Conservation (phyloP, 1,140 invertebrate species). For the Pseudachorutes palmiensis region DNA sequence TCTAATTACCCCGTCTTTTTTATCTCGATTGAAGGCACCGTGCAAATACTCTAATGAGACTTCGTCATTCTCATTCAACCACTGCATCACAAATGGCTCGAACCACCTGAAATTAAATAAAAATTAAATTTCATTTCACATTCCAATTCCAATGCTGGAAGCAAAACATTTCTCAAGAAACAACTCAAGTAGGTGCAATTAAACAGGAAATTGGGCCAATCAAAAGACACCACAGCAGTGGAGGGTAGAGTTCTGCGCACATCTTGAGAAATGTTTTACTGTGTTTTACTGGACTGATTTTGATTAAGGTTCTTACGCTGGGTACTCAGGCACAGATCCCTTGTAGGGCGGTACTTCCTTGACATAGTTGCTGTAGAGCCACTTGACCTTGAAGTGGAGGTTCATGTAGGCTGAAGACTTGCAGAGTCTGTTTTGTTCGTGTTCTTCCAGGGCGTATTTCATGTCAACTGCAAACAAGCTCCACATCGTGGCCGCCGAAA, state of each 20-base stretch:
- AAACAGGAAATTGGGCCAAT: no score
- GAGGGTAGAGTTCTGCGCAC: no score
- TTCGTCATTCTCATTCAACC: slow-evolving; percentile 99
- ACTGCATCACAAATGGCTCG: slow-evolving; percentile 99
- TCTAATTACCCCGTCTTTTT: slow-evolving; percentile 85
- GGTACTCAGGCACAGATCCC: slow-evolving; percentile 86
- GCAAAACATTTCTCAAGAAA: neutral
- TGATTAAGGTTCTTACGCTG: slow-evolving; percentile 54
- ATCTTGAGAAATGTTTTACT: no score
- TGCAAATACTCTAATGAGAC: slow-evolving; percentile 97
- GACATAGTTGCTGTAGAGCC: slow-evolving; percentile 98
- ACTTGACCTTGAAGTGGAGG: slow-evolving; percentile 98
- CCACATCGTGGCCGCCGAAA: slow-evolving; percentile 97
- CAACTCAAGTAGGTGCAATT: no score
- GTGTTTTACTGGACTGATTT: no score
- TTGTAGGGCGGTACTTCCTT: slow-evolving; percentile 95
- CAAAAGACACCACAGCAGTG: no score
- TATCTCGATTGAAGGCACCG: slow-evolving; percentile 96
- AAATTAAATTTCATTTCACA: neutral
- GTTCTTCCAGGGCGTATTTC: slow-evolving; percentile 96
- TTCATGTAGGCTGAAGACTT: slow-evolving; percentile 99
- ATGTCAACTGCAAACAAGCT: slow-evolving; percentile 92
- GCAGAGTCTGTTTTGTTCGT: slow-evolving; percentile 88
- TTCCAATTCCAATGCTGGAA: neutral
- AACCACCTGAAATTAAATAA: slow-evolving; percentile 68